Conservation (phyloP, 2,797 vertebrate genomes). For the Melanotaenia nigrans region DNA sequence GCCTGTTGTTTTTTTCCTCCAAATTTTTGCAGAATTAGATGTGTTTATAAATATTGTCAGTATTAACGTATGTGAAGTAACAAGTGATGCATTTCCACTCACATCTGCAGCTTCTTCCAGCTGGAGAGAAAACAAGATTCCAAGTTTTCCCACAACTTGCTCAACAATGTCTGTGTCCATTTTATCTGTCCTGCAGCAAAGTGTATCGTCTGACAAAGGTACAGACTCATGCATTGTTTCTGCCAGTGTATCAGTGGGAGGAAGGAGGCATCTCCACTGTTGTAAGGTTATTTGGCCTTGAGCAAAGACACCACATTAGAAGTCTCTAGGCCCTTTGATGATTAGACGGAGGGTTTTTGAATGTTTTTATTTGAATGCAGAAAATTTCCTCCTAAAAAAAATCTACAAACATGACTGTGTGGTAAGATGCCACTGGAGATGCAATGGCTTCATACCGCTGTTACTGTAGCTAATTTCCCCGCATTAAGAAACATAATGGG, state of each 20-base stretch:
- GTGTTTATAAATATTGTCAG: background rate
- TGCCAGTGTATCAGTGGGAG: background rate
- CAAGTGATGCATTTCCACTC: background rate
- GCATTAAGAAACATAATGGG: too few species aligned
- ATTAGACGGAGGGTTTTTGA: too few species aligned
- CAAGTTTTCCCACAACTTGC: background rate
- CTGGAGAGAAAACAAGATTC: background rate
- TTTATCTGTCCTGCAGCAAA: conserved; percentile 1
- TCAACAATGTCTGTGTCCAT: background rate
- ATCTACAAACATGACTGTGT: background rate
- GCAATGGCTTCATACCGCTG: too few species aligned
- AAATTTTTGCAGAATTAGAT: background rate
- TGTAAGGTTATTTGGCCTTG: background rate
- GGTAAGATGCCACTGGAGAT: background rate
- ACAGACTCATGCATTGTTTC: background rate
- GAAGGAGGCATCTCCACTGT: background rate
- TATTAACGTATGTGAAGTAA: background rate
- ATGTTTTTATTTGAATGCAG: background rate
- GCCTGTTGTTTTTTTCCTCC: background rate
- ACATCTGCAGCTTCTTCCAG: background rate
- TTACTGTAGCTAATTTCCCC: too few species aligned
- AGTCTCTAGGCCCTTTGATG: too few species aligned
- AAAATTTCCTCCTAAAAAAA: background rate
- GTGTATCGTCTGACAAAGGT: background rate
- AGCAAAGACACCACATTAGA: background rate